Evolutionary conservation across 2,888 invertebrate genomes (phyloP), one percentile per base, ranked within the genome.

Genomic region (Chloroclysta siterata): DNA sequence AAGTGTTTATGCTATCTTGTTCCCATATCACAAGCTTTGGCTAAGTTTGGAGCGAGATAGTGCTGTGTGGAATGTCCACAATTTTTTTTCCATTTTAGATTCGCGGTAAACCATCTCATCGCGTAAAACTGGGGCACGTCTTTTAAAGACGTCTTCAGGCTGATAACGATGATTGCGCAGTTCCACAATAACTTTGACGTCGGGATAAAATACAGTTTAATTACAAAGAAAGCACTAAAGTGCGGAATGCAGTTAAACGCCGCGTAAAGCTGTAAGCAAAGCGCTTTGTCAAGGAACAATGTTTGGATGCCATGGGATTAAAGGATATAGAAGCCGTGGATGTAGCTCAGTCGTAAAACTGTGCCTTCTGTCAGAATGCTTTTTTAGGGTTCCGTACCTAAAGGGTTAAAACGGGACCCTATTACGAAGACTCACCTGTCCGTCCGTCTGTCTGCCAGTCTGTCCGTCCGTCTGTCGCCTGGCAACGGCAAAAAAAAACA

Each of bases 211-310:
- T 62, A 60, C 63, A 60, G 65, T 69, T 60, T 71, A 62, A 72
- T 69, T 65, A 69, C 68, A 65, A 65, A 63, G 67, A 68, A 68
- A 66, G 61, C 66, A 65, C 33, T 65, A 53, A 65, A 65, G 65
- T 54, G 65, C 57, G 60, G 57, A 61, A 65, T 66, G 59, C 53
- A 66, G 56, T 66, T 63, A 60, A 63, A 63, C 39, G 52, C 36
- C 46, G 44, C 62, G 59, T 62, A 59, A 59, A 66, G 58, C 42
- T 13, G 46, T 41, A 53, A 62, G 58, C 58, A 63, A 60, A 63
- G 28, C 46, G 39, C 62, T 63, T 63, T 66, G 66, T 66, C 63
- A 59, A 28, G 57, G 50, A 60, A 53, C 60, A 65, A 46, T 56
- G 44, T 52, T 46, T 54, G 28, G 39, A 15, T 42, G 14, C 17